Percentiles rank a stretch among this genome's conserved stretches.
These are phyloP conservation scores for Menidia menidia DNA, from an alignment of 2,797 vertebrate species.

Conservation along the genomic window DNA sequence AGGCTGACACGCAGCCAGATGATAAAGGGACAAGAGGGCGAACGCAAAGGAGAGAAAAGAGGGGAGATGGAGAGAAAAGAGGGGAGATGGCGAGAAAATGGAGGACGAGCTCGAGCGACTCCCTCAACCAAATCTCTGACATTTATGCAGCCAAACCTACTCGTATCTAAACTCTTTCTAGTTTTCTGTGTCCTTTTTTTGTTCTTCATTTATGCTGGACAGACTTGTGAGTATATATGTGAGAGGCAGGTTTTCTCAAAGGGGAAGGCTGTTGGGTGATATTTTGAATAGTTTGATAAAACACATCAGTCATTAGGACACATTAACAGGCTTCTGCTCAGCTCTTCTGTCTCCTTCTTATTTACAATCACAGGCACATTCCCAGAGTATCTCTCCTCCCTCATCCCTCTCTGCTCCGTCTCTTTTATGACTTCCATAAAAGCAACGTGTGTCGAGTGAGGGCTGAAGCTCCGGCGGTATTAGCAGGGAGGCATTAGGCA, in stretches of 20 bases:
- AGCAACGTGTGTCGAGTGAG: constrained; percentile 53
- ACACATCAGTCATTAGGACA: constrained; percentile 58
- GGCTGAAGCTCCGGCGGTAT: constrained; percentile 69
- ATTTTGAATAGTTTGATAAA: constrained; percentile 54
- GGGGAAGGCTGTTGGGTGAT: constrained; percentile 35
- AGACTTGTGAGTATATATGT: constrained; percentile 7
- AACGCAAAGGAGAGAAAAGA: constrained; percentile 40
- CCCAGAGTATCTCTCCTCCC: constrained; percentile 46
- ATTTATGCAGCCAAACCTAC: constrained; percentile 84
- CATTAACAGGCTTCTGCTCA: constrained; percentile 73
- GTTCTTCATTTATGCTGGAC: constrained; percentile 48
- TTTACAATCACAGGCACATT: constrained; percentile 45
- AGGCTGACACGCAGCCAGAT: constrained; percentile 57
- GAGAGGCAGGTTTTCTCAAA: constrained; percentile 13
- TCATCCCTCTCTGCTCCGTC: constrained; percentile 41
- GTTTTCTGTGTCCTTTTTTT: constrained; percentile 49
- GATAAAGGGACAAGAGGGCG: constrained; percentile 51
- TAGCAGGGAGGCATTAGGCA: constrained; percentile 82
- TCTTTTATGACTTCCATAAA: constrained; percentile 68
- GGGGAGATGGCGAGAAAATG: constrained; percentile 71
- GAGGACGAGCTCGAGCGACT: constrained; percentile 82
- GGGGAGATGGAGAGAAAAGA: constrained; percentile 63
- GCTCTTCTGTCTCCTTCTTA: constrained; percentile 24
- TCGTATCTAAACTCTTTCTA: constrained; percentile 71
- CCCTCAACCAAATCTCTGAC: constrained; percentile 79